Evolutionary conservation across 2,888 invertebrate genomes (phyloP), one percentile per base, ranked within the genome.

Genomic region (Nycteola revayana): DNA sequence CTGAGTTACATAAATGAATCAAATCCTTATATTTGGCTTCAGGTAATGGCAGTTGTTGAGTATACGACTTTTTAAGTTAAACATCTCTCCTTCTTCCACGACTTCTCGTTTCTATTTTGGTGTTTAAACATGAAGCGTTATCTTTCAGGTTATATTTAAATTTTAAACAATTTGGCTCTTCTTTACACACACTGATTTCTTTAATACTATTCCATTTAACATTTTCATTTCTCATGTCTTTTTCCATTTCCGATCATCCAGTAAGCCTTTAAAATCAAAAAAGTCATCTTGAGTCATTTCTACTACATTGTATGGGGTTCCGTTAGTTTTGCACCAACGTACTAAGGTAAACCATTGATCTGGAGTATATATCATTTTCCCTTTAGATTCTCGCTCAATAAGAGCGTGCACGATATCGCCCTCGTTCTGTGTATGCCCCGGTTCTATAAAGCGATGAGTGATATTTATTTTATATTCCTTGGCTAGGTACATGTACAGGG

Each of bases 251-350:
- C 10, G 9, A 10, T 10, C 9, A 3, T 8, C 3, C 10, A 24
- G 26, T 43, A 32, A 5, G 18, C 4, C 3, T 6, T 18, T 18
- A 3, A 18, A 18, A 6, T 18, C 18, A 6, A 18, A 18, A 18
- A 18, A 18, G 18, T 6, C 6, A 5, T 3, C 6, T 5, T 18
- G 18, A 18, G 3, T 6, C 18, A 18, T 18, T 5, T 18, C 45
- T 38, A 44, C 3, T 38, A 31, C n/a, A 23, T 9, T 9, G 26
- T 28, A 3, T 32, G 28, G 20, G 31, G 14, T 10, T 25, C 37
- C 1, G 32, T 10, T 9, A 8, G 20, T 1, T 7, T 1, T 9
- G 1, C 1, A 11, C 18, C 18, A 18, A 3, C 18, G 18, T 18
- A 18, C 18, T 18, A 18, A 18, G 3, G 18, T 18, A 6, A 18